phyloP scores from a whole-genome alignment of 2,113 vertebrate species.

The Scartelaos histophorus region DNA sequence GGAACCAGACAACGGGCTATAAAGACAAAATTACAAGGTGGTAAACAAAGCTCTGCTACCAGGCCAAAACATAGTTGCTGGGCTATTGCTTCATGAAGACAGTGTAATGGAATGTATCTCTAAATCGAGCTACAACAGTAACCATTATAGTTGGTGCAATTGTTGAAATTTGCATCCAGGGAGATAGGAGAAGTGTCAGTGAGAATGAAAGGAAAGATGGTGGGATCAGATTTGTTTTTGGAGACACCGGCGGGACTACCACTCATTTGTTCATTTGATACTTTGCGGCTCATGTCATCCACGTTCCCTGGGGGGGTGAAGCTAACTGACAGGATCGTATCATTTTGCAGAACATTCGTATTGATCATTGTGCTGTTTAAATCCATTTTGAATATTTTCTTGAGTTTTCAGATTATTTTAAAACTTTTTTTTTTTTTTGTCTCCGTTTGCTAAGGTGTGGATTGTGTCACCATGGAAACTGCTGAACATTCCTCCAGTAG shows the following conservation, averaged over 20 bases:
- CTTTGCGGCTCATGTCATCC: no score
- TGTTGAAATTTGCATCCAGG: neutral
- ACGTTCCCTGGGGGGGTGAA: no score
- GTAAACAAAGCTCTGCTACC: neutral
- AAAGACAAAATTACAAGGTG: conserved; percentile 5
- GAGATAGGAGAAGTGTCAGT: neutral
- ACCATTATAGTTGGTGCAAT: neutral
- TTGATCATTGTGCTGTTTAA: no score
- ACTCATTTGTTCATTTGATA: no score
- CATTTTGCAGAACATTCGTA: no score
- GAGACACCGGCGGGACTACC: neutral
- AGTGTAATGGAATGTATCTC: neutral
- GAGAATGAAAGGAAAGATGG: neutral
- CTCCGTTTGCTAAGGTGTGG: no score
- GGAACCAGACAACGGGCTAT: neutral
- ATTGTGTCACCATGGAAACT: no score
- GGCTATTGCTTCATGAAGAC: conserved; percentile 2
- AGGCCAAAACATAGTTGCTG: neutral
- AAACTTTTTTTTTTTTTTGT: no score
- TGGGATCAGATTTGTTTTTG: neutral
- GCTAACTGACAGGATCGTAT: no score
- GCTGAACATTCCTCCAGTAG: no score
- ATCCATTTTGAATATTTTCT: no score
- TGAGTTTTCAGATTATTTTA: no score
- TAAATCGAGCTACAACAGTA: neutral